Evolutionary conservation across 2,113 vertebrate species (phyloP).

Genomic region (Macquaria ambigua): DNA sequence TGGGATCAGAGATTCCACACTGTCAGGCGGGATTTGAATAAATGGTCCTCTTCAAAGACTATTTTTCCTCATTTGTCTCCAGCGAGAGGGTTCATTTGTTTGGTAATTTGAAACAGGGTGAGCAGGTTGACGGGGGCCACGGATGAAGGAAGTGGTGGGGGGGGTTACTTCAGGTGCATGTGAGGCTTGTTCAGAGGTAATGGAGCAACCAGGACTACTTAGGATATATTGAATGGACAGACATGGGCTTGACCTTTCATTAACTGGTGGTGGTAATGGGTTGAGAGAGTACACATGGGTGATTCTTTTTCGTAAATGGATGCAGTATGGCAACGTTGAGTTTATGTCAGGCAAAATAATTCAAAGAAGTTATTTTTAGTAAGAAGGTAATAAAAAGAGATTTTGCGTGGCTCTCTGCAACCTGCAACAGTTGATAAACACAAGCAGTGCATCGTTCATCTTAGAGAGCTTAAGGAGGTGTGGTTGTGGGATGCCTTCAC

Average conservation of each 20-base stretch:
- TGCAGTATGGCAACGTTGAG: background rate
- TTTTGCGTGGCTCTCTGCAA: conserved; percentile 13
- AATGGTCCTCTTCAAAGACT: conserved; percentile 76
- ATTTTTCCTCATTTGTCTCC: conserved; percentile 82
- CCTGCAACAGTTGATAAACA: conserved; percentile 34
- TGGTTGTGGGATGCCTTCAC: conserved; percentile 44
- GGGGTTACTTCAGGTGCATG: conserved; percentile 61
- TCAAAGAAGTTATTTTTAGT: conserved; percentile 11
- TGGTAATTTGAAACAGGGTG: conserved; percentile 72
- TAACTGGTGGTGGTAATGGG: conserved; percentile 62
- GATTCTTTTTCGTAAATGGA: conserved; percentile 7
- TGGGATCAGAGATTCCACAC: conserved; percentile 72
- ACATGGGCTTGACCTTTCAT: conserved; percentile 66
- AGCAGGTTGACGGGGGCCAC: conserved; percentile 62
- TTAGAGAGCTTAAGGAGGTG: conserved; percentile 45
- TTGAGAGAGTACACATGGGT: conserved; percentile 18
- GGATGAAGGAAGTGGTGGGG: conserved; percentile 46
- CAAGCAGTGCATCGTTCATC: conserved; percentile 9
- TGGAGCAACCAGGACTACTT: conserved; percentile 73
- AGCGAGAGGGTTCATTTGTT: conserved; percentile 80
- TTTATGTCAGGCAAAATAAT: conserved; percentile 10
- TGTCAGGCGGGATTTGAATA: conserved; percentile 80
- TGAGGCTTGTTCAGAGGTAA: conserved; percentile 68
- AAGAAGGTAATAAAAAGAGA: background rate
- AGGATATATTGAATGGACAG: conserved; percentile 72